A percentile compares a stretch with the other conserved stretches of the same genome.
Conservation (phyloP, 2,113 vertebrate species). For the Gulo gulo region DNA sequence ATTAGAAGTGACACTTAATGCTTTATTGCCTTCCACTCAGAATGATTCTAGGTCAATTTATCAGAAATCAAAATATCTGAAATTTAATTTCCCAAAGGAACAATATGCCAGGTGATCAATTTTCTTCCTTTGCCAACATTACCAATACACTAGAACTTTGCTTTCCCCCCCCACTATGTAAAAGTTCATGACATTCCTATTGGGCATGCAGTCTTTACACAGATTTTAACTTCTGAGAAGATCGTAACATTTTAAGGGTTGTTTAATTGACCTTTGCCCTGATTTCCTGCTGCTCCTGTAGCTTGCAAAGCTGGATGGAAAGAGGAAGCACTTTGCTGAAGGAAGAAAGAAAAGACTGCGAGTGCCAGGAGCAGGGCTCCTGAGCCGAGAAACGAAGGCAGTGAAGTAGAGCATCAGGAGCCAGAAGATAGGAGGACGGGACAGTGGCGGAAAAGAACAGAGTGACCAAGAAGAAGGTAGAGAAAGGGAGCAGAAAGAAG, state of each 20-base stretch:
- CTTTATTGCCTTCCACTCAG: background rate
- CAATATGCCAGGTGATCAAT: background rate
- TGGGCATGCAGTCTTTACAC: background rate
- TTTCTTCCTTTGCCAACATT: background rate
- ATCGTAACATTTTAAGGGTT: background rate
- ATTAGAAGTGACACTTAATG: background rate
- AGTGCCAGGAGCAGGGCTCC: background rate
- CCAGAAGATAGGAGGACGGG: background rate
- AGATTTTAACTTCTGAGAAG: background rate
- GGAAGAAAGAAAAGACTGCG: background rate
- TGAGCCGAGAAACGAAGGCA: background rate
- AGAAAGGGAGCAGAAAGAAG: background rate
- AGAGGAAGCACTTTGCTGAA: background rate
- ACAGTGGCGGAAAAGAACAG: background rate
- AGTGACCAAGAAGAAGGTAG: background rate
- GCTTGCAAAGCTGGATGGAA: background rate
- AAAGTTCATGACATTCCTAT: background rate
- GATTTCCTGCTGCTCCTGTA: background rate
- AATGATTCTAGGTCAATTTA: background rate
- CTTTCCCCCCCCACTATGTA: accelerated
- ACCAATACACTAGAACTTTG: background rate
- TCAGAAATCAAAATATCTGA: background rate
- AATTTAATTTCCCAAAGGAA: background rate
- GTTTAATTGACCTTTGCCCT: background rate
- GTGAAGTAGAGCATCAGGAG: background rate